Percentiles rank a stretch among this genome's conserved stretches.
Evolutionary conservation across 2,797 vertebrate species (phyloP).

Genomic region (Tapirus indicus): DNA sequence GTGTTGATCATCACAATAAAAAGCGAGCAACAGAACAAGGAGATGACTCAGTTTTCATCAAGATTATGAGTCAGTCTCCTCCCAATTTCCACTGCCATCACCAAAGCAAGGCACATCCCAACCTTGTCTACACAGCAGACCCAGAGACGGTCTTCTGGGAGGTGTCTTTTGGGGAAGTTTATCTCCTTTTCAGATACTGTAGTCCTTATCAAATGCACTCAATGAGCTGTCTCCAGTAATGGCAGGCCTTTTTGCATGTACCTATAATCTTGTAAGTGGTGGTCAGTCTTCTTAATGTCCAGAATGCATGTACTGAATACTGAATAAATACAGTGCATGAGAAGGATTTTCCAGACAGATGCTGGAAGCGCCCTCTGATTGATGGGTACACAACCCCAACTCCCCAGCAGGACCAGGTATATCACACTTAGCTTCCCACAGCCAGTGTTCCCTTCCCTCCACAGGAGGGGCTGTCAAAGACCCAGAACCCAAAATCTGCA

Average conservation of each 20-base stretch:
- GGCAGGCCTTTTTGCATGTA: no score
- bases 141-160: neutral
- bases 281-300: neutral
- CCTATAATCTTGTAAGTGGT: neutral
- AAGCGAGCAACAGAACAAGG: accelerated
- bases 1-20: neutral
- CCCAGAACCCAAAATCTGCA: no score
- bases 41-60: neutral
- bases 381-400: no score
- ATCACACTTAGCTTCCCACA: neutral
- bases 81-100: neutral
- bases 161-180: neutral
- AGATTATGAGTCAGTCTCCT: neutral
- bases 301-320: neutral
- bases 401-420: neutral
- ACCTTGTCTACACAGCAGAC: neutral
- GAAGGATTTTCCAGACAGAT: neutral
- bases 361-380: neutral
- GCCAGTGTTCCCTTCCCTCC: neutral
- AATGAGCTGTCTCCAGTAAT: no score
- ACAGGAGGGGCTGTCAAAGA: neutral
- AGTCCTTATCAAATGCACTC: neutral
- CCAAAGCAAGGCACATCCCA: neutral
- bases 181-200: neutral
- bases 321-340: neutral